Conservation (phyloP, 1,140 invertebrate species). For the Drosophila bipectinata region DNA sequence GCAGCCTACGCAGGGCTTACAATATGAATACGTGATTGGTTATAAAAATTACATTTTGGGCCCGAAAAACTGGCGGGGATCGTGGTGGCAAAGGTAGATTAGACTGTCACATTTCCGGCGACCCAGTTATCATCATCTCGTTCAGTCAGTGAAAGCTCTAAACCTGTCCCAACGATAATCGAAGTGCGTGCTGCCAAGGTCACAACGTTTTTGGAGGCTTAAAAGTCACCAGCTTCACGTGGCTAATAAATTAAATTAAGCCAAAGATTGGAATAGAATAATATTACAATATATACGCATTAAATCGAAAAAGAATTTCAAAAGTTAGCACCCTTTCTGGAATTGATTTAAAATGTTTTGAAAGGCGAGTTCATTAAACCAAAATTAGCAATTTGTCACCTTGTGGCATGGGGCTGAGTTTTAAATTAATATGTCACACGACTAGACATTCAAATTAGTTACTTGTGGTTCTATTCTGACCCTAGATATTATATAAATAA, state of each 20-base stretch:
- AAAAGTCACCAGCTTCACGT: not conserved
- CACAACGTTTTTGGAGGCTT: not conserved
- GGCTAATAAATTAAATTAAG: not conserved
- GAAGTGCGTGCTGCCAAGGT: conserved; percentile 1
- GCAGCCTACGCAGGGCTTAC: conserved; percentile 32
- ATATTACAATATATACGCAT: not conserved
- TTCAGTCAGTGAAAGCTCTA: conserved; percentile 6
- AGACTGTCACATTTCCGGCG: conserved; percentile 5
- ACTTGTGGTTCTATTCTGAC: conserved; percentile 2
- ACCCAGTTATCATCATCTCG: conserved; percentile 22
- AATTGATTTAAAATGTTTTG: not conserved
- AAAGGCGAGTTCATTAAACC: conserved; percentile 17
- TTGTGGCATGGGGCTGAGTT: not conserved
- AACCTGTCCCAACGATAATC: conserved; percentile 19
- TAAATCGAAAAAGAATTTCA: not conserved
- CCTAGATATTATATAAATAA: conserved; percentile 1
- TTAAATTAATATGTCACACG: conserved; percentile 26
- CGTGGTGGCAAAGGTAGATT: conserved; percentile 6
- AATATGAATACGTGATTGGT: conserved; percentile 30
- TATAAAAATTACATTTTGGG: conserved; percentile 38
- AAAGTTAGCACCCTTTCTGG: not conserved
- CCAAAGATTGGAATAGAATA: not conserved
- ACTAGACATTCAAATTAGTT: conserved; percentile 19
- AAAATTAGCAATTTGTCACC: conserved; percentile 2
- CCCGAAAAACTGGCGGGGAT: conserved; percentile 16